A percentile compares a stretch with the other conserved stretches of the same genome.
Evolutionary conservation across 2,113 vertebrate species (phyloP).

Genomic region (Paraplagusia blochii): DNA sequence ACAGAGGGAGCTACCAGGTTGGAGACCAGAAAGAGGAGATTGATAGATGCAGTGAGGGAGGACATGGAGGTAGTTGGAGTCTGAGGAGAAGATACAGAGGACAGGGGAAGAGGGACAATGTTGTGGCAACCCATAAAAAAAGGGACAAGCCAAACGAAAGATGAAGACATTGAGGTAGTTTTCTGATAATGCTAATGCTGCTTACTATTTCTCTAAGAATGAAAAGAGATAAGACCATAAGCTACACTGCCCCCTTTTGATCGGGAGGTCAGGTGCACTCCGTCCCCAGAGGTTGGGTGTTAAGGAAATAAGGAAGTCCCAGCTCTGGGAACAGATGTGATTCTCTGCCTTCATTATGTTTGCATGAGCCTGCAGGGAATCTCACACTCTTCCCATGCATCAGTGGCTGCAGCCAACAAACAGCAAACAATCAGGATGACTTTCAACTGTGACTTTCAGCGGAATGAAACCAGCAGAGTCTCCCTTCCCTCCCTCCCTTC

Average conservation of each 20-base stretch:
- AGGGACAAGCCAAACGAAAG: no score
- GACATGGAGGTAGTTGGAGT: no score
- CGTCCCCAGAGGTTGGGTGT: conserved; percentile 18
- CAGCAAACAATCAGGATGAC: conserved; percentile 68
- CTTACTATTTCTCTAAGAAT: background rate
- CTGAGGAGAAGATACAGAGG: no score
- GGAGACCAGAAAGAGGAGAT: no score
- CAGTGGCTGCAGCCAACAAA: conserved; percentile 50
- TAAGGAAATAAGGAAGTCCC: conserved; percentile 47
- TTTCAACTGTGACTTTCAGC: conserved; percentile 70
- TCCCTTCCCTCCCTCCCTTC: conserved; percentile 2
- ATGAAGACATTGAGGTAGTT: no score
- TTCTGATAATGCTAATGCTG: no score
- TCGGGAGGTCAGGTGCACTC: conserved; percentile 52
- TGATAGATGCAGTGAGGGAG: no score
- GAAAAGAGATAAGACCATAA: background rate
- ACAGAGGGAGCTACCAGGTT: no score
- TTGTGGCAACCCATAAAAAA: no score
- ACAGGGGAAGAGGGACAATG: no score
- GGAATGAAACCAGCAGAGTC: conserved; percentile 48
- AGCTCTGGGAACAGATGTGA: conserved; percentile 39
- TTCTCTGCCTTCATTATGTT: conserved; percentile 64
- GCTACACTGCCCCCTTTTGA: conserved; percentile 58
- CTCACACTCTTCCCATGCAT: conserved; percentile 58
- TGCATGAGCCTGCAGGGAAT: conserved; percentile 57